Conservation (phyloP, 2,888 invertebrate genomes). For the Cheilosia pagana region DNA sequence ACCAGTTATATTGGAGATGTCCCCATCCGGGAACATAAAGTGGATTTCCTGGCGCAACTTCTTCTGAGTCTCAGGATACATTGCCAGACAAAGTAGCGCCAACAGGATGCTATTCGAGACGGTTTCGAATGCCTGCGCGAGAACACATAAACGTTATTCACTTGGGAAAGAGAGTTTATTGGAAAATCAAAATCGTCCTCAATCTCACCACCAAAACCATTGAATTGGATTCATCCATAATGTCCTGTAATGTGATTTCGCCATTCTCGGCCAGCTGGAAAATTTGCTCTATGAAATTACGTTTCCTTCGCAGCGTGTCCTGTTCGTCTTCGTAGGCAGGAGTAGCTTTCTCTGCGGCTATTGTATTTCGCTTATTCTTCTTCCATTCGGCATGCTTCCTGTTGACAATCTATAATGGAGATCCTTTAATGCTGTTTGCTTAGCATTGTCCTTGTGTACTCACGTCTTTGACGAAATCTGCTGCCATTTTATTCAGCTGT, state of each 20-base stretch:
- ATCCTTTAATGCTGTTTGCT: conserved; percentile 60
- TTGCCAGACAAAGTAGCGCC: conserved; percentile 80
- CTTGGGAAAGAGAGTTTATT: conserved; percentile 2
- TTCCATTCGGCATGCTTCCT: conserved; percentile 81
- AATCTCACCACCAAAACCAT: conserved; percentile 81
- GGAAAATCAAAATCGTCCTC: conserved; percentile 6
- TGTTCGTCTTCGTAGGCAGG: conserved; percentile 29
- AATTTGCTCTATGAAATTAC: conserved; percentile 82
- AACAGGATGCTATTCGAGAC: conserved; percentile 81
- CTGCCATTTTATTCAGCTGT: conserved; percentile 79
- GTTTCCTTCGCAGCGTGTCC: conserved; percentile 76
- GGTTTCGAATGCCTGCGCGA: conserved; percentile 80
- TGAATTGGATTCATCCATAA: conserved; percentile 81
- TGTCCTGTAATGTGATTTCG: conserved; percentile 80
- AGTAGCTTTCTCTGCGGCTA: conserved; percentile 5
- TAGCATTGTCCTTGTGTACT: conserved; percentile 55
- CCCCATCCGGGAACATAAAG: conserved; percentile 76
- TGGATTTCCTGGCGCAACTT: conserved; percentile 80
- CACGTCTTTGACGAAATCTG: conserved; percentile 79
- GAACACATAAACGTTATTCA: conserved; percentile 20
- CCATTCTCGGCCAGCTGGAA: conserved; percentile 81
- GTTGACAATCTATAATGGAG: conserved; percentile 78
- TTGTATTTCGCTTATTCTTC: conserved; percentile 51
- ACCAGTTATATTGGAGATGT: conserved; percentile 76
- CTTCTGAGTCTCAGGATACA: conserved; percentile 79